These are phyloP conservation scores for Desoria tigrina DNA, from an alignment of 2,888 invertebrate species.

Conservation along the genomic window DNA sequence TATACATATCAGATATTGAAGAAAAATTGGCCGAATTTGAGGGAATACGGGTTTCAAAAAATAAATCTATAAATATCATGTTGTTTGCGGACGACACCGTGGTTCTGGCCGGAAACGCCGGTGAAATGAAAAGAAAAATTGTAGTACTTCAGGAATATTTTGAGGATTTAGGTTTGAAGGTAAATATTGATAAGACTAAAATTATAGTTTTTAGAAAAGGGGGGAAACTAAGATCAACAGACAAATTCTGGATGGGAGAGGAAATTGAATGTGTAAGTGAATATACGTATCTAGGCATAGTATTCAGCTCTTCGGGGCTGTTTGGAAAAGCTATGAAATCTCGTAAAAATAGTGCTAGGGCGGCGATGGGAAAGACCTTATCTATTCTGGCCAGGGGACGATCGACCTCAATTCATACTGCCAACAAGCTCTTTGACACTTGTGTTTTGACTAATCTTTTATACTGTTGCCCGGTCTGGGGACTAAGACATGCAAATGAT, in stretches of 20 bases:
- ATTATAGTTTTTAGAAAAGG: conserved; percentile 35
- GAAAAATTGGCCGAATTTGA: neutral
- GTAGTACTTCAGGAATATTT: conserved; percentile 21
- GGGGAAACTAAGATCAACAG: neutral
- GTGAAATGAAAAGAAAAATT: conserved; percentile 29
- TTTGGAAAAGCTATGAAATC: conserved; percentile 10
- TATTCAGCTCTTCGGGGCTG: conserved; percentile 9
- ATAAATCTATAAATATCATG: conserved; percentile 18
- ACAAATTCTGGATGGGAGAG: conserved; percentile 17
- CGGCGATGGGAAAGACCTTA: neutral
- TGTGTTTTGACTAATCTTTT: neutral
- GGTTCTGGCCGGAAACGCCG: conserved; percentile 16
- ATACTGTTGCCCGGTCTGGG: conserved; percentile 3
- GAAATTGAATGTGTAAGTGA: conserved; percentile 24
- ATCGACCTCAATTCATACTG: neutral
- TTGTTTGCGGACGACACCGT: conserved; percentile 36
- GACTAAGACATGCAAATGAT: neutral
- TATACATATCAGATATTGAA: conserved; percentile 33
- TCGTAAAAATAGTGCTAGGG: neutral
- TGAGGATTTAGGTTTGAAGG: neutral
- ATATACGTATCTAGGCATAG: conserved; percentile 32
- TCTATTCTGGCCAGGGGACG: neutral
- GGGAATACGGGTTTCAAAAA: conserved; percentile 2
- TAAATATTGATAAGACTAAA: conserved; percentile 39
- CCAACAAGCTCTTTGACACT: neutral